Base-by-base conservation (phyloP, 2,797 vertebrate genomes). In the Sternotherus odoratus region DNA sequence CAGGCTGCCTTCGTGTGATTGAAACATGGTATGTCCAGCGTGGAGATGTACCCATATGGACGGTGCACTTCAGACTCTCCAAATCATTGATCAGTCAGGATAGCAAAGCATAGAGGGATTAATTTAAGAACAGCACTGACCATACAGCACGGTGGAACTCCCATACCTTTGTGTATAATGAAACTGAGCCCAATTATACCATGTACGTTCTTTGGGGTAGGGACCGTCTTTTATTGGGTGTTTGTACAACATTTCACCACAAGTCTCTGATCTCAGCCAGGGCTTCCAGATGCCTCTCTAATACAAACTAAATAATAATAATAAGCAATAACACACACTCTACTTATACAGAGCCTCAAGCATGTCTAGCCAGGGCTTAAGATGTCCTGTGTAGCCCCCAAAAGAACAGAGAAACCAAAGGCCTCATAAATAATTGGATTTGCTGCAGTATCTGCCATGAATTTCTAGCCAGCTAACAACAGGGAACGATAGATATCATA, bases 391-490 rank as follows among this genome's bases (percentile, higher is more conserved):
- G 19, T 51, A 43, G 53, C 33, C 33, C 19, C 3, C 53, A 54
- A 87, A 82, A 56, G 78, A 39, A 12, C 54, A 63, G 49, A 75
- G 82, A 92, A 93, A 78, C 88, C 89, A 96, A 90, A 94, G 91
- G 85, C 15, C 33, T 94, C 56, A 51, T 90, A 88, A 95, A 56
- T 7, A 83, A 80, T 87, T 91, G 87, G 77, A 0, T 3, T 78
- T 78, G 96, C 87, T 33, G 0, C 1, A 50, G 49, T 50, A 33
- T 50, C 12, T 93, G 94, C 94, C 95, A 94, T 88, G 94, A 85
- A 90, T 96, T 87, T 87, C 89, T 88, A 86, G 91, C 88, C 95
- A 96, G 92, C 95, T 96, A 95, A 96, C 93, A 90, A 1, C 79
- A 60, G 24, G 49, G 82, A 88, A 83, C 85, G 87, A 81, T 88